phyloP scores from a whole-genome alignment of 2,797 vertebrate species.

The Prionace glauca region DNA sequence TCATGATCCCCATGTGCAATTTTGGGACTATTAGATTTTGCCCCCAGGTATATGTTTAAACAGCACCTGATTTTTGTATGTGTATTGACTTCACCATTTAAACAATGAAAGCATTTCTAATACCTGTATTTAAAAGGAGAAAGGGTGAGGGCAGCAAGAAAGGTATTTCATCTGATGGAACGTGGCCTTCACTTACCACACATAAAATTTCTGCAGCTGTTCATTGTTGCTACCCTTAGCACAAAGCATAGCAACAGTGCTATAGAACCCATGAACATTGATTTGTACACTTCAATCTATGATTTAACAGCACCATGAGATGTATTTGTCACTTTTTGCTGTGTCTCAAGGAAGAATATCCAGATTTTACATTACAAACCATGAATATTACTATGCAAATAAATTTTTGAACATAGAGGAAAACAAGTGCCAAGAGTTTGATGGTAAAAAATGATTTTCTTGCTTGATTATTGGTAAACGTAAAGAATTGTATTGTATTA shows the following conservation, averaged over 20 bases:
- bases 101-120: not conserved
- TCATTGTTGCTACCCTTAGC: slow-evolving; percentile 24
- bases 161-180: not conserved
- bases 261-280: not conserved
- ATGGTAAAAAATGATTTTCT: not conserved
- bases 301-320: not conserved
- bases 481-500: not conserved
- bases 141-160: not conserved
- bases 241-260: not conserved
- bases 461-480: not conserved
- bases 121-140: not conserved
- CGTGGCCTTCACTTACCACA: not conserved
- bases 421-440: not conserved
- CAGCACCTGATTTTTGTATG: not conserved
- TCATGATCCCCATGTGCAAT: not conserved
- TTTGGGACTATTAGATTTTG: not conserved
- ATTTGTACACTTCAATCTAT: not conserved
- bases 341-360: not conserved
- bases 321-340: not conserved
- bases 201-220: not conserved
- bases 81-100: not conserved
- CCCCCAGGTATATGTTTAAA: not conserved
- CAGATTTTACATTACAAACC: not conserved
- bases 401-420: not conserved
- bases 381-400: not conserved